Base-by-base conservation (phyloP, 2,888 invertebrate genomes). In the Furcula furcula region DNA sequence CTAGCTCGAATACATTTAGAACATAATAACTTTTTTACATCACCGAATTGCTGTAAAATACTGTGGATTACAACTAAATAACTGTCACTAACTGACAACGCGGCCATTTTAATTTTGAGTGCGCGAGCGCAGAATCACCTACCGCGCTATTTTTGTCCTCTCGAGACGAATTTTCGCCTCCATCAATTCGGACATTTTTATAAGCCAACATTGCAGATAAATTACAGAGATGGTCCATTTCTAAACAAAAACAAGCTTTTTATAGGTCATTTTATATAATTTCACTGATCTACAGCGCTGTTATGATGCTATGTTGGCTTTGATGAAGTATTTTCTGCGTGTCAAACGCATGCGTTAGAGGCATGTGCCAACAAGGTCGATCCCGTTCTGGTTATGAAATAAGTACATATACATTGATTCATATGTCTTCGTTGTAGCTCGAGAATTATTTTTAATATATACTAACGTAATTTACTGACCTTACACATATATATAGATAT, bases 181-280 rank as follows among this genome's bases (percentile, higher is more conserved):
- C 60, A 66, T 70, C 69, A 59, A 55, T 51, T 62, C 51, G 58
- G 82, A 78, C 82, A 75, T 76, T 82, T 82, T 84, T 79, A 81
- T 78, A 74, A 58, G 62, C 70, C 60, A 65, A 66, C 75, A 81
- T 80, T 75, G 75, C 66, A 73, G 53, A 85, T 79, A 86, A 85
- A 86, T 87, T 82, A 84, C 65, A 55, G 55, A 64, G 80, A 86
- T 79, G 71, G 82, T 65, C 76, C 61, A 77, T 78, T 76, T 57
- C 72, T 77, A 81, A 82, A 79, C 69, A 81, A 79, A 78, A 81
- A 85, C 86, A 84, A 81, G 77, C 73, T 75, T 75, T 78, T 86
- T 85, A 87, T 85, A 75, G 80, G 61, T 75, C 66, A 77, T 86
- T 85, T 68, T 47, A 69, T 76, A 73, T 78, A 76, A 83, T 86